A percentile compares a stretch with the other conserved stretches of the same genome.
These are phyloP conservation scores for Peromyscus eremicus DNA, from an alignment of 2,797 vertebrate genomes.

Conservation along the genomic window DNA sequence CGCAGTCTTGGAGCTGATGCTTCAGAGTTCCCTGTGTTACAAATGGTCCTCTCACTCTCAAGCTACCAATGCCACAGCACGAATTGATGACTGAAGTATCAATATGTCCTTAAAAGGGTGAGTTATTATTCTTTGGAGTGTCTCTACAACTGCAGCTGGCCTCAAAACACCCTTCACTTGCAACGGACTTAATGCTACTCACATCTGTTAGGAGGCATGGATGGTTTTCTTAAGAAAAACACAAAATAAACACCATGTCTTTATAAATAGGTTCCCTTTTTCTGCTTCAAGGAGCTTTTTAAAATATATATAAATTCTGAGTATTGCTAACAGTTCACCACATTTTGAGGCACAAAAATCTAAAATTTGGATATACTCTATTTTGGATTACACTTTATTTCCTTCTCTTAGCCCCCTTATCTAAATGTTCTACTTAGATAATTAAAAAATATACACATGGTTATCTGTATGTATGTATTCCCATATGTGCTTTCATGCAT, in stretches of 20 bases:
- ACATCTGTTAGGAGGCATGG: background rate
- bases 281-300: background rate
- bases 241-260: background rate
- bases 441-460: background rate
- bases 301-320: background rate
- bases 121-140: background rate
- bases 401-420: background rate
- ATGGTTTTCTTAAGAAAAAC: slow-evolving; percentile 25
- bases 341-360: background rate
- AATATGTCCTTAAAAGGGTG: background rate
- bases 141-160: background rate
- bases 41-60: background rate
- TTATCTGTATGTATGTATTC: background rate
- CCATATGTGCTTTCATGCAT: background rate
- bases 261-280: background rate
- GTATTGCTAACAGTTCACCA: background rate
- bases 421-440: background rate
- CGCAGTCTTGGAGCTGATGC: background rate
- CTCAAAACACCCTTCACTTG: background rate
- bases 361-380: background rate
- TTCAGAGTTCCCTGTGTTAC: background rate
- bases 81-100: background rate
- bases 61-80: background rate
- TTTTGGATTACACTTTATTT: background rate
- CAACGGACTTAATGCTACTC: slow-evolving; percentile 21